Evolutionary conservation across 2,888 invertebrate genomes (phyloP).

Genomic region (Drosophila nr. fundita): DNA sequence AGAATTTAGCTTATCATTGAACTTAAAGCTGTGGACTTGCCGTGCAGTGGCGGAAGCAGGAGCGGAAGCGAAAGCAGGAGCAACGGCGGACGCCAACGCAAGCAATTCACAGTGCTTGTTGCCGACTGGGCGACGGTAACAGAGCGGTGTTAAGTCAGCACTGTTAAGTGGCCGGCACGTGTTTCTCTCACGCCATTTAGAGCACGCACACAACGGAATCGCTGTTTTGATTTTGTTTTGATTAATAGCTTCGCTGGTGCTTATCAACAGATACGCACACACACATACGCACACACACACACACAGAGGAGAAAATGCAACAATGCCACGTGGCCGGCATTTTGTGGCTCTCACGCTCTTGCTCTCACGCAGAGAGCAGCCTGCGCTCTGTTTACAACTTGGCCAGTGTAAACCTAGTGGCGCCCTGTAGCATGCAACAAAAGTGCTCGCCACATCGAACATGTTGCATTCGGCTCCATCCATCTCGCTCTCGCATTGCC

Average conservation of each 20-base stretch:
- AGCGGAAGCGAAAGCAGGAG: not conserved
- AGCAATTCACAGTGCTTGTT: conserved; percentile 48
- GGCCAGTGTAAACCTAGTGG: conserved; percentile 62
- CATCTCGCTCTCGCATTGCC: conserved; percentile 64
- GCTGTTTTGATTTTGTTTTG: conserved; percentile 80
- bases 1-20: conserved; percentile 44
- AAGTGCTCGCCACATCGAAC: conserved; percentile 60
- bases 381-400: conserved; percentile 70
- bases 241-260: conserved; percentile 77
- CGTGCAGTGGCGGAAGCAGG: not conserved
- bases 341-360: conserved; percentile 11
- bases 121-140: conserved; percentile 54
- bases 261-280: conserved; percentile 52
- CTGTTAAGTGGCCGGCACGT: conserved; percentile 72
- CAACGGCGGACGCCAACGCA: not conserved
- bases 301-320: conserved; percentile 63
- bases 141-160: conserved; percentile 59
- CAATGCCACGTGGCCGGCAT: conserved; percentile 79
- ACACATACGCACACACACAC: conserved; percentile 24
- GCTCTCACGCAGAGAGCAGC: conserved; percentile 19
- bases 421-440: conserved; percentile 56
- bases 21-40: not conserved
- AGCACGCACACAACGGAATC: conserved; percentile 56
- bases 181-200: conserved; percentile 76
- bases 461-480: conserved; percentile 58